Base-by-base conservation (phyloP, 2,797 vertebrate species). In the Kryptopterus vitreolus region DNA sequence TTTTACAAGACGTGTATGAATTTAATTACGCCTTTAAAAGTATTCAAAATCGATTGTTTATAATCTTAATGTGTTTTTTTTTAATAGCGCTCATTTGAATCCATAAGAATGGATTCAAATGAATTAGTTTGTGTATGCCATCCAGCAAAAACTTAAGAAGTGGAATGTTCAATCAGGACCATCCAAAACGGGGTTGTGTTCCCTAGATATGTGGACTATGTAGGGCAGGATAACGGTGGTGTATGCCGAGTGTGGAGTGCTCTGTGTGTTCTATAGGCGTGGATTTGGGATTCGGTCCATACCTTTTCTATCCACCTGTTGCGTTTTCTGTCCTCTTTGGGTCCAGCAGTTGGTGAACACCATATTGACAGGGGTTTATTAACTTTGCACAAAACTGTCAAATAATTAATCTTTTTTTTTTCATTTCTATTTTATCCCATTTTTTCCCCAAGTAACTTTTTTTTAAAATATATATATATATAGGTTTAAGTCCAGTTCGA, bases 231-330 rank as follows among this genome's bases (percentile, higher is more conserved):
- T 48, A 31, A 33, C 13, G 20, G 26, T 20, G 38, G 12, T 50
- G 3, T 48, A 2, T 76, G 6, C 31, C 7, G 18, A 63, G 58
- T 76, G 48, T 31, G 18, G 31, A 76, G 73, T 13, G 13, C 2
- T 16, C 58, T 76, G 18, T 50, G 4, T 0, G 11, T 48, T 50
- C 3, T 50, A 0, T 16, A 9, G 11, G 43, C 3, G 55, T 52
- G 26, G 20, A 33, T 63, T 63, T 63, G 43, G 74, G 46, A 63
- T 63, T 76, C 46, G 3, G 62, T n/a, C 48, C 26, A 76, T 57
- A 26, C 13, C 35, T 65, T 43, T 43, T 43, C 7, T 69, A 55
- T 83, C 80, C 85, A 88, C 88, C 84, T 88, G 87, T 88, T 87
- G 85, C 86, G 76, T 73, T 72, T 70, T 43, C 38, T 43, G 59